Base-by-base conservation (phyloP, 2,888 invertebrate species). In the Cosmia trapezina region DNA sequence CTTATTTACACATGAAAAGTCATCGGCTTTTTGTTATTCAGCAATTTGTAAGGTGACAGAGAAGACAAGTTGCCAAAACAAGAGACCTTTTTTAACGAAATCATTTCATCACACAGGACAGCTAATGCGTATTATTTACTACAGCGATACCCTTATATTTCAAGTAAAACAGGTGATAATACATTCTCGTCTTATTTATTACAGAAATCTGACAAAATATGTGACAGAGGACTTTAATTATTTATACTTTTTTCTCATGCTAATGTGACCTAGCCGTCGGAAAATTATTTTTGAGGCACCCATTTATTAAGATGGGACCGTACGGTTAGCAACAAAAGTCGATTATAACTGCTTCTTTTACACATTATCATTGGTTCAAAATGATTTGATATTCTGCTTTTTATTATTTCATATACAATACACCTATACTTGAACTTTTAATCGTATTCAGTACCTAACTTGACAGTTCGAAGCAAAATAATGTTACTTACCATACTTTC, bases 81-180 rank as follows among this genome's bases (percentile, higher is more conserved):
- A 37, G 47, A 11, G 37, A 63, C 70, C 68, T 51, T 74, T 82
- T 63, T 56, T 68, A 72, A 76, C 63, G 69, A 70, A 78, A 71
- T 74, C 57, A 70, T 77, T 75, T 73, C 41, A 60, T 73, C 73
- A 70, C 67, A n/a, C 11, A 19, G 49, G 41, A 22, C 19, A 49
- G 60, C 14, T 49, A 72, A 84, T 61, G 60, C 49, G 41, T 63
- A 56, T 47, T 77, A 65, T 81, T 73, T 70, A 83, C 72, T 73
- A 64, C 33, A 74, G 7, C 33, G 62, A 76, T 69, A 82, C 76
- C 81, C 71, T 54, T 64, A 78, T 85, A 75, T 76, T 33, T 78
- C 69, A 79, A 64, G 57, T 14, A 63, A 63, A 74, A 76, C 62
- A 78, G 66, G 37, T 64, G 66, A 71, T 45, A 59, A 77, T 59